Evolutionary conservation across 2,888 invertebrate species (phyloP).

Genomic region (Troilus luridus): DNA sequence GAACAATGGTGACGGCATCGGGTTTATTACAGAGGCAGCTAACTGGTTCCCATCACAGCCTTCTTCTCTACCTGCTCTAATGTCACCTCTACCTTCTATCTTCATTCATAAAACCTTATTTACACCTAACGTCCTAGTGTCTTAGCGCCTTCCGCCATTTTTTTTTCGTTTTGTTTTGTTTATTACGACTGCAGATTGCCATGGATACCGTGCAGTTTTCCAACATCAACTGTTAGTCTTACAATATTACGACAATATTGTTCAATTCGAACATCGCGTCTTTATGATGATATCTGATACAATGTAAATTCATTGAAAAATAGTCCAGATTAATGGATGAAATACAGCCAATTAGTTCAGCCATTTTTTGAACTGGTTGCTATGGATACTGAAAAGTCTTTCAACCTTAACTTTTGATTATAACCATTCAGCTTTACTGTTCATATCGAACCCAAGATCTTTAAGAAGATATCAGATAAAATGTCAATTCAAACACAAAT

Average conservation of each 20-base stretch:
- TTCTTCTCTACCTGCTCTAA: conserved; percentile 20
- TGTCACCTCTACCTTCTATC: not conserved
- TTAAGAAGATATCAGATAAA: too few relatives aligned
- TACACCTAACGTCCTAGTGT: conserved; percentile 21
- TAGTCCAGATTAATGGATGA: too few relatives aligned
- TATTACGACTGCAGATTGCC: not conserved
- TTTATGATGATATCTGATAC: too few relatives aligned
- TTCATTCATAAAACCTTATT: conserved; percentile 42
- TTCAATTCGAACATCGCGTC: too few relatives aligned
- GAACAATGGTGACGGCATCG: conserved; percentile 14
- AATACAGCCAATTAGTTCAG: too few relatives aligned
- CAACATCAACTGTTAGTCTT: not conserved
- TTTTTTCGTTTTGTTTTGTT: not conserved
- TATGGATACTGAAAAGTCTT: too few relatives aligned
- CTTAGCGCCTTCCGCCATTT: conserved; percentile 31
- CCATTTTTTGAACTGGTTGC: too few relatives aligned
- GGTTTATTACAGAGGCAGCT: conserved; percentile 41
- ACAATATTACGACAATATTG: not conserved
- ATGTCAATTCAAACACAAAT: too few relatives aligned
- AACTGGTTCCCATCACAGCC: conserved; percentile 21
- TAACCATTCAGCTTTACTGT: too few relatives aligned
- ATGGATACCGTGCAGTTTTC: not conserved
- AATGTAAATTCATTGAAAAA: too few relatives aligned
- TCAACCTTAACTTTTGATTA: too few relatives aligned
- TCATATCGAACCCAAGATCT: too few relatives aligned